Base-by-base conservation (phyloP, 2,888 invertebrate genomes). In the Ennomos fuscantarius region DNA sequence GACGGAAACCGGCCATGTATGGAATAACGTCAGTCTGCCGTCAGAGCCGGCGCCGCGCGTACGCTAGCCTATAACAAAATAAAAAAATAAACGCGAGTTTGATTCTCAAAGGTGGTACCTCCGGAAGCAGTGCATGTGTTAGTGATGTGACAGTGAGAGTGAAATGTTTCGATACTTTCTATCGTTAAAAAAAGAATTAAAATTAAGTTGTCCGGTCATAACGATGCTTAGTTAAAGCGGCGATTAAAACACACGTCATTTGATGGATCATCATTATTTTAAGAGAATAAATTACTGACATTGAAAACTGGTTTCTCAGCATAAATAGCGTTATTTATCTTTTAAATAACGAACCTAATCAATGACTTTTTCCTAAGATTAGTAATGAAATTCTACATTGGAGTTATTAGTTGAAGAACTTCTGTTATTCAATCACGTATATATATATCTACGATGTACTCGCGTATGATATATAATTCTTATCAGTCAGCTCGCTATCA, bases 1-100 rank as follows among this genome's bases (percentile, higher is more conserved):
- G 67, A 65, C 63, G 67, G 60, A 62, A 50, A 8, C 55, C 55
- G 43, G 0, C 65, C 65, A 63, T 65, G 60, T 64, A 62, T 57
- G 66, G 64, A 49, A 55, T 63, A 59, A 59, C 60, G 62, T 55
- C 54, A 64, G 63, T 60, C 41, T 40, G 54, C 55, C 48, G 54
- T 32, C 45, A 9, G 51, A 10, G 49, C 5, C 37, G 47, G 62
- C 12, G 59, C 59, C 67, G 69, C 62, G 67, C 31, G 59, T 55
- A 55, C 62, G 44, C 50, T 65, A 62, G 32, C n/a, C 42, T n/a
- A 9, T n/a, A 10, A 34, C 15, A 33, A 34, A 40, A 52, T 51
- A 10, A 65, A 60, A 63, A 63, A 53, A 55, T 58, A 55, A 51
- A 1, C 60, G 61, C 60, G 62, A 61, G 53, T 57, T 54, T 10